phyloP scores from a whole-genome alignment of 1,140 invertebrate genomes.

The Hydropsyche tenuis region DNA sequence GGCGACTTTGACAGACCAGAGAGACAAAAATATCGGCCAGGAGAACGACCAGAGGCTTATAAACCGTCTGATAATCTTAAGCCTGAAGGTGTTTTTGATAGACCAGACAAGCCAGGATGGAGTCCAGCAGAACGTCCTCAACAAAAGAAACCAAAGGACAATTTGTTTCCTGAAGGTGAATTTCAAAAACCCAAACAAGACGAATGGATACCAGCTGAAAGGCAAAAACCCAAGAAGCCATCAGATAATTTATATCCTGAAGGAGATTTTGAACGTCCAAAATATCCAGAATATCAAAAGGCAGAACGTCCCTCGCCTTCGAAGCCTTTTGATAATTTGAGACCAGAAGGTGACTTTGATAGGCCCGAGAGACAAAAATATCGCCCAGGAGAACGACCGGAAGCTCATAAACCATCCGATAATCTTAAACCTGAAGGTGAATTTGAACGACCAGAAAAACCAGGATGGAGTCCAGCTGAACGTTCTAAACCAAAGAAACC shows the following conservation, averaged over 20 bases:
- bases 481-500: constrained; percentile 57
- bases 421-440: constrained; percentile 69
- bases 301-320: constrained; percentile 59
- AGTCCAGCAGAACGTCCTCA: constrained; percentile 59
- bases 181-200: constrained; percentile 63
- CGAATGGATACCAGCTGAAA: constrained; percentile 55
- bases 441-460: constrained; percentile 61
- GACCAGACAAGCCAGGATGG: constrained; percentile 56
- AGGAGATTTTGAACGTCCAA: constrained; percentile 65
- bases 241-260: constrained; percentile 67
- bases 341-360: constrained; percentile 71
- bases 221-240: constrained; percentile 59
- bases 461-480: constrained; percentile 54
- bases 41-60: constrained; percentile 57
- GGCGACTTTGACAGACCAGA: constrained; percentile 63
- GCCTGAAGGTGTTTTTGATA: constrained; percentile 64
- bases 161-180: constrained; percentile 65
- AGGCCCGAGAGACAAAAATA: constrained; percentile 54
- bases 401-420: constrained; percentile 62
- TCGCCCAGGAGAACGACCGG: constrained; percentile 58
- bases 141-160: constrained; percentile 62
- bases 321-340: constrained; percentile 67
- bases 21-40: constrained; percentile 58
- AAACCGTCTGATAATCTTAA: constrained; percentile 67
- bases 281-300: constrained; percentile 51